Base-by-base conservation (phyloP, 2,797 vertebrate species). In the Galaxias olidus region DNA sequence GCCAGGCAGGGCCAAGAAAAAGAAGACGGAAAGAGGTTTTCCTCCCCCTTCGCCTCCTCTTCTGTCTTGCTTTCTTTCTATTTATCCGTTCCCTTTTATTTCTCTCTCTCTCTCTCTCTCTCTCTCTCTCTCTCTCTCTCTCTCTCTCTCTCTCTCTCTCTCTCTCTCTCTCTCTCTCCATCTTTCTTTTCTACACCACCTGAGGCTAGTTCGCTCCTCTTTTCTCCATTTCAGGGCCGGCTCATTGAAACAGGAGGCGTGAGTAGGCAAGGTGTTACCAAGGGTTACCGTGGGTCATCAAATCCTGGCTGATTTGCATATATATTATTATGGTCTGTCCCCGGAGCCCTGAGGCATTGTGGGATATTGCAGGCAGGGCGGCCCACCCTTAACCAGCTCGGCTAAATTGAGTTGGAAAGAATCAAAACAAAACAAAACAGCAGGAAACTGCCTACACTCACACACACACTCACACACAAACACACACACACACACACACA, bases 251-350 rank as follows among this genome's bases (percentile, higher is more conserved):
- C 55, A 57, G 55, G 17, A 44, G 40, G 55, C n/a, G 6, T 42
- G 18, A n/a, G 43, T 42, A 57, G 30, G 30, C 30, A 30, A 30
- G 30, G 30, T 8, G 10, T 18, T 45, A 18, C 43, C 44, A 59
- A 17, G 44, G 57, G 44, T 44, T 30, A 14, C 13, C 30, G 30
- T 30, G 57, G 56, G 57, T 59, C 57, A 59, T 18, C 57, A 19
- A 17, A 19, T 47, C 57, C 18, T n/a, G 49, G 4, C 57, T 20
- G 17, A 59, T 59, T 59, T 46, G 44, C 44, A 59, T 59, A 59
- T 59, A 59, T 59, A 59, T 59, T 59, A 59, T 59, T 46, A 59
- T 59, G 57, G 57, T 30, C 57, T 13, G 43, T 47, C 57, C 57
- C 57, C 44, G 17, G 57, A 17, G 57, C 57, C 57, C 44, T 44